These are phyloP conservation scores for Hyphantria cunea DNA, from an alignment of 1,140 invertebrate genomes.

Conservation along the genomic window DNA sequence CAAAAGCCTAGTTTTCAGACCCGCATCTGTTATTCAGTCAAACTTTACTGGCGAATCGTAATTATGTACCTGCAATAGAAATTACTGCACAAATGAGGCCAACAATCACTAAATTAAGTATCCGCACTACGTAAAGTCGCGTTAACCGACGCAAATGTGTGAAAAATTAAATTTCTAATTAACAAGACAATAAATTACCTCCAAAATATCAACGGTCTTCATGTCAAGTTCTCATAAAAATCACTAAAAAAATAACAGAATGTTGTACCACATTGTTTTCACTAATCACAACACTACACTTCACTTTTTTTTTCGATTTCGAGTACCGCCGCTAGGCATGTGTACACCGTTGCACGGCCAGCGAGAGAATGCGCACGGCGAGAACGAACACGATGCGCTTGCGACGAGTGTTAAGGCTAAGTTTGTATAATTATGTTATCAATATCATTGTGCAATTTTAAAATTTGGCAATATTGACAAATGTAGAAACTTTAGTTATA, in stretches of 20 bases:
- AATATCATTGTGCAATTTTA: slow-evolving; percentile 11
- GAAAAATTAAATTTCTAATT: too few species aligned
- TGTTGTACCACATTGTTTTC: slow-evolving; percentile 31
- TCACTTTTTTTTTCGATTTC: slow-evolving; percentile 20
- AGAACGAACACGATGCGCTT: slow-evolving; percentile 29
- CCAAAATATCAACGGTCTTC: slow-evolving; percentile 33
- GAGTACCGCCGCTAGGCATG: not conserved
- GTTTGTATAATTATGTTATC: not conserved
- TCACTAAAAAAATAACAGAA: slow-evolving; percentile 23
- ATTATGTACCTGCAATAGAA: too few species aligned
- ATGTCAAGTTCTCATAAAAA: slow-evolving; percentile 19
- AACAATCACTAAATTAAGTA: too few species aligned
- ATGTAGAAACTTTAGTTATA: slow-evolving; percentile 1
- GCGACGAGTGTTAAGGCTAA: slow-evolving; percentile 25
- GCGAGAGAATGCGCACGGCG: slow-evolving; percentile 33
- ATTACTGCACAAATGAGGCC: too few species aligned
- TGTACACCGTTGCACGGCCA: not conserved
- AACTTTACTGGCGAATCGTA: too few species aligned
- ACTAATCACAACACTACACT: slow-evolving; percentile 23
- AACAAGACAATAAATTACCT: slow-evolving; percentile 12
- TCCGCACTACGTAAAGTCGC: too few species aligned
- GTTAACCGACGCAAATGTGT: too few species aligned
- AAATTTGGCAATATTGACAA: not conserved
- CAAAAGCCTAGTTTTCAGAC: too few species aligned
- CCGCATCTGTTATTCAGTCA: too few species aligned